Evolutionary conservation across 2,113 vertebrate genomes (phyloP).

Genomic region (Acanthochromis polyacanthus): DNA sequence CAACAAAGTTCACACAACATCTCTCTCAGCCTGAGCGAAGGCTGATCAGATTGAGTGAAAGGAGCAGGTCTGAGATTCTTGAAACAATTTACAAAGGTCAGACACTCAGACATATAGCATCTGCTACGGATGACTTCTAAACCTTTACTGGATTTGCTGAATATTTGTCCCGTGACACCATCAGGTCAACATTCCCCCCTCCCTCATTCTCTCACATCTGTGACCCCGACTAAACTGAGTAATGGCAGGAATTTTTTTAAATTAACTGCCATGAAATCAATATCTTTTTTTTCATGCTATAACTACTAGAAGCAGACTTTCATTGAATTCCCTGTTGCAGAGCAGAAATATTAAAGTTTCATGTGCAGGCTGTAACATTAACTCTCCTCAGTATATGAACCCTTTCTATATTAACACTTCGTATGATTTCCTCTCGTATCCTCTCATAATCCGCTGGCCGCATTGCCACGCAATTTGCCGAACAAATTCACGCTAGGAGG

Average conservation of each 20-base stretch:
- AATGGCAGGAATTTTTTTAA: not conserved
- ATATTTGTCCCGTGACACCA: not conserved
- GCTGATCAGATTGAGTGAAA: too few species aligned
- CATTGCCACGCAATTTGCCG: not conserved
- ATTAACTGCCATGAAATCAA: not conserved
- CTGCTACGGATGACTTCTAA: not conserved
- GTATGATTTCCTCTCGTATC: not conserved
- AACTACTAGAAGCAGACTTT: not conserved
- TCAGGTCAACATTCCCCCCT: not conserved
- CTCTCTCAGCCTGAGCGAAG: too few species aligned
- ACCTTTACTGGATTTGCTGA: not conserved
- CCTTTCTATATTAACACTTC: conserved; percentile 5
- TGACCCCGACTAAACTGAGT: not conserved
- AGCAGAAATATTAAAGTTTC: conserved; percentile 24
- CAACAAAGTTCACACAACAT: too few species aligned
- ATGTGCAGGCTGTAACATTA: conserved; percentile 9
- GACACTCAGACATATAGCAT: too few species aligned
- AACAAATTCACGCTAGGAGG: not conserved
- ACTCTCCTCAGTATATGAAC: not conserved
- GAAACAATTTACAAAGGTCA: too few species aligned
- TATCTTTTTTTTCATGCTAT: not conserved
- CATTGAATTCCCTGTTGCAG: conserved; percentile 5
- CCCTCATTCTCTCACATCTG: not conserved
- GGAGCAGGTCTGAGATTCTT: too few species aligned
- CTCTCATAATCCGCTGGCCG: not conserved